These are phyloP conservation scores for Alexandromys fortis DNA, from an alignment of 2,113 vertebrate genomes.

Conservation along the genomic window DNA sequence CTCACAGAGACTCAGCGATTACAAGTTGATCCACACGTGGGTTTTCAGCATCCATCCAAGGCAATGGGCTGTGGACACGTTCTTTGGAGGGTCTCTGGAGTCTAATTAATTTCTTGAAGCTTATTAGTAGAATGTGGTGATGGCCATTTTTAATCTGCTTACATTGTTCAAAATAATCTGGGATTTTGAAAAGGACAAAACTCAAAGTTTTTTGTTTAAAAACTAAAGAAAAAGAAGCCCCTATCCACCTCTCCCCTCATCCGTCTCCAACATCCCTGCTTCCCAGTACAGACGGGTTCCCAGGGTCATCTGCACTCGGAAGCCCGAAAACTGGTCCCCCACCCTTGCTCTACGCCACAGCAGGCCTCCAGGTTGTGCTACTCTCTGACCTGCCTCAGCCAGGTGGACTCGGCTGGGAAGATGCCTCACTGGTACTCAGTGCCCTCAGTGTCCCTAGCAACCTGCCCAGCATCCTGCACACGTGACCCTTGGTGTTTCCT, in stretches of 20 bases:
- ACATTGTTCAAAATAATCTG: slow-evolving; percentile 45
- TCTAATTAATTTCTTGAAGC: slow-evolving; percentile 67
- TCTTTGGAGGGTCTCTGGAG: slow-evolving; percentile 45
- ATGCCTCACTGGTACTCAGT: background rate
- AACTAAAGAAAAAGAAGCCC: background rate
- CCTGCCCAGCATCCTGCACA: background rate
- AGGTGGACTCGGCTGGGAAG: background rate
- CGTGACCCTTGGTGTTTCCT: background rate
- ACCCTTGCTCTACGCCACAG: background rate
- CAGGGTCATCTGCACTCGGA: background rate
- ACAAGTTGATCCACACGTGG: background rate
- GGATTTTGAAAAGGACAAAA: slow-evolving; percentile 54
- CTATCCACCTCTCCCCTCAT: background rate
- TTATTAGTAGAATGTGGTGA: slow-evolving; percentile 50
- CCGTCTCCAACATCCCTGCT: background rate
- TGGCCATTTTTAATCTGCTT: slow-evolving; percentile 53
- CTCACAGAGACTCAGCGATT: slow-evolving; percentile 6
- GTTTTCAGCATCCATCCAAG: slow-evolving; percentile 17
- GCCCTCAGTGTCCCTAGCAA: background rate
- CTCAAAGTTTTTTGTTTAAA: slow-evolving; percentile 46
- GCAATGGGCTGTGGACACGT: slow-evolving; percentile 20
- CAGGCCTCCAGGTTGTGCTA: too few relatives aligned
- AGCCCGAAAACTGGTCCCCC: background rate
- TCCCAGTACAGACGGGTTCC: background rate
- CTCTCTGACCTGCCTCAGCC: background rate